phyloP scores from a whole-genome alignment of 2,888 invertebrate species.

The Orthosia gracilis region DNA sequence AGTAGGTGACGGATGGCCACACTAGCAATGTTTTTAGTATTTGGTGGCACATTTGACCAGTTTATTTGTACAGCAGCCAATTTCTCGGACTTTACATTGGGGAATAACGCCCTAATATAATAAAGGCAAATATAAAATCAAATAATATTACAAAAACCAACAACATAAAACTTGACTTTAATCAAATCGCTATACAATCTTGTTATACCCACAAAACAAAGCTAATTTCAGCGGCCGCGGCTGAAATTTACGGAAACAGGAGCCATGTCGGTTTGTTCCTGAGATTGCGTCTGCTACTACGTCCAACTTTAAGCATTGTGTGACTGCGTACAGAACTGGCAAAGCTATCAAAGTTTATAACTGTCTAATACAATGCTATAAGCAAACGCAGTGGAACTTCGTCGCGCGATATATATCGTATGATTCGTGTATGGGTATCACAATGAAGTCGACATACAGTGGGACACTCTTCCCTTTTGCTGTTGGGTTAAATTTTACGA shows the following conservation, averaged over 20 bases:
- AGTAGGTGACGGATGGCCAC: too few relatives aligned
- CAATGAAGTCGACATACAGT: conserved; percentile 35
- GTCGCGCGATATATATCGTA: conserved; percentile 65
- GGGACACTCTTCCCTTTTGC: background rate
- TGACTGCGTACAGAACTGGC: conserved; percentile 74
- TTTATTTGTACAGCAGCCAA: too few relatives aligned
- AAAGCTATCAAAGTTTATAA: conserved; percentile 85
- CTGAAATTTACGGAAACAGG: conserved; percentile 67
- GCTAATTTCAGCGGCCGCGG: conserved; percentile 67
- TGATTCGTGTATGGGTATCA: conserved; percentile 51
- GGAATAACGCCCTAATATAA: background rate
- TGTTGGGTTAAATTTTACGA: background rate
- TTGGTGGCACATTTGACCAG: too few relatives aligned
- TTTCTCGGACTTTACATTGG: too few relatives aligned
- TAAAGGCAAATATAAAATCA: background rate
- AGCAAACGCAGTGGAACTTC: conserved; percentile 76
- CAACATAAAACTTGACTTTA: conserved; percentile 1
- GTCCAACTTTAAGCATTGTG: conserved; percentile 69
- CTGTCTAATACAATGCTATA: conserved; percentile 80
- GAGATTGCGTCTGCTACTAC: conserved; percentile 72
- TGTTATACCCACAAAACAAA: conserved; percentile 61
- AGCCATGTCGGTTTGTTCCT: conserved; percentile 67
- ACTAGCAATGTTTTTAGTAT: too few relatives aligned
- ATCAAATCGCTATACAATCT: conserved; percentile 32
- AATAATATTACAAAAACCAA: background rate